Percentiles rank a stretch among this genome's conserved stretches.
phyloP scores from a whole-genome alignment of 2,888 invertebrate species.

The Diloba caeruleocephala region DNA sequence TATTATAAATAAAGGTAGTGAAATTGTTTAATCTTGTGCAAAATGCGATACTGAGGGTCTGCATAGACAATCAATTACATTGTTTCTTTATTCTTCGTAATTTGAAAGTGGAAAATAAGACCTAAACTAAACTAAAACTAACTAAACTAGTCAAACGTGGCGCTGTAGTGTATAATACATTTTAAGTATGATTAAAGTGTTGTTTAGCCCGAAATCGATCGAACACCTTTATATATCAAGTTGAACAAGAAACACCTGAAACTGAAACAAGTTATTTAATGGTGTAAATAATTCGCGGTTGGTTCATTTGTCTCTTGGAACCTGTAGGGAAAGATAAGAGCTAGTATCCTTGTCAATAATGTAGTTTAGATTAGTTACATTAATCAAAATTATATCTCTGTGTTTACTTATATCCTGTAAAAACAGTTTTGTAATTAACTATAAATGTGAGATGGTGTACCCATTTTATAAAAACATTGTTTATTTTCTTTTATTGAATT shows the following conservation, averaged over 20 bases:
- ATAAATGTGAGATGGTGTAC: too few species aligned
- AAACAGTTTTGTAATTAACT: too few species aligned
- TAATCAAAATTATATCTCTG: constrained; percentile 20
- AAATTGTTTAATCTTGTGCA: background rate
- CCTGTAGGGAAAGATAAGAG: constrained; percentile 35
- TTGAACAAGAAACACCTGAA: constrained; percentile 37
- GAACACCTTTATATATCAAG: constrained; percentile 27
- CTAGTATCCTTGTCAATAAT: constrained; percentile 43
- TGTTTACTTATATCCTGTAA: too few species aligned
- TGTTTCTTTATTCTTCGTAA: too few species aligned
- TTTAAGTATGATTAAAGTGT: constrained; percentile 25
- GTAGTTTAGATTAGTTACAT: constrained; percentile 24
- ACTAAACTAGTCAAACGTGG: background rate
- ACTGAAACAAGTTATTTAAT: constrained; percentile 28
- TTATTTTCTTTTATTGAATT: too few species aligned
- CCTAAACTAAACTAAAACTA: too few species aligned
- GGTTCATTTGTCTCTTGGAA: constrained; percentile 46
- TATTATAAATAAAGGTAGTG: too few species aligned
- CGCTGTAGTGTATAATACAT: constrained; percentile 19
- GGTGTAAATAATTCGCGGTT: constrained; percentile 31
- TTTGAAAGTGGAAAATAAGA: too few species aligned
- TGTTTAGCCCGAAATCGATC: constrained; percentile 26
- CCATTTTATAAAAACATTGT: too few species aligned
- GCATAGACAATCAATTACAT: background rate
- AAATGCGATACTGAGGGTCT: background rate